These are phyloP conservation scores for Lycophotia porphyrea DNA, from an alignment of 2,888 invertebrate genomes.

Conservation along the genomic window DNA sequence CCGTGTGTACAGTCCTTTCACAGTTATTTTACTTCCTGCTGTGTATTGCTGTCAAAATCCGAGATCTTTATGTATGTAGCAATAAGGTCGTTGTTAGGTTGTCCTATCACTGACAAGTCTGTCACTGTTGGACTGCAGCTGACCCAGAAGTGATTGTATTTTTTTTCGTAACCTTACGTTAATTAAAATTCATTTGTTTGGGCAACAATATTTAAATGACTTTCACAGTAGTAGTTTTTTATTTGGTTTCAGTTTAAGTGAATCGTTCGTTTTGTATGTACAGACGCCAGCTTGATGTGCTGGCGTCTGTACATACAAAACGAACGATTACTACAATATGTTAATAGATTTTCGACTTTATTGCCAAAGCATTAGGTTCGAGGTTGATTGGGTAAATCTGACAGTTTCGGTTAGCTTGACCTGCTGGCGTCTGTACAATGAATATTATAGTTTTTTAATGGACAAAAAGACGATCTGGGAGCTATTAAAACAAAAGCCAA, in stretches of 20 bases:
- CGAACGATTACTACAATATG: too few species aligned
- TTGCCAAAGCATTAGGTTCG: too few species aligned
- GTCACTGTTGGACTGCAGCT: background rate
- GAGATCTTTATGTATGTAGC: background rate
- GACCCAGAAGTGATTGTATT: background rate
- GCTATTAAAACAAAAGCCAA: background rate
- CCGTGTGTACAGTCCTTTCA: background rate
- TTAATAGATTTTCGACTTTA: too few species aligned
- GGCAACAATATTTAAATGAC: background rate
- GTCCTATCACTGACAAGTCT: background rate
- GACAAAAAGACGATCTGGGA: background rate
- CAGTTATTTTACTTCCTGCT: background rate
- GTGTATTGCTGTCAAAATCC: background rate
- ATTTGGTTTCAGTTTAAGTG: too few species aligned
- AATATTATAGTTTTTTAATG: background rate
- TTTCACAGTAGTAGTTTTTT: background rate
- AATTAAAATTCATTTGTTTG: conserved; percentile 2
- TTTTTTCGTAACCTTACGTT: background rate
- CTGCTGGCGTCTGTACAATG: too few species aligned
- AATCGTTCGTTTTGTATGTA: too few species aligned
- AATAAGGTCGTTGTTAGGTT: background rate
- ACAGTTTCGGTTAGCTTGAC: too few species aligned
- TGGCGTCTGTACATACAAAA: too few species aligned
- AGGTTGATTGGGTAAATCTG: too few species aligned
- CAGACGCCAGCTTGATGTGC: too few species aligned